Evolutionary conservation across 2,113 vertebrate species (phyloP), one percentile per base, ranked within the genome.

Genomic region (Pedionomus torquatus): DNA sequence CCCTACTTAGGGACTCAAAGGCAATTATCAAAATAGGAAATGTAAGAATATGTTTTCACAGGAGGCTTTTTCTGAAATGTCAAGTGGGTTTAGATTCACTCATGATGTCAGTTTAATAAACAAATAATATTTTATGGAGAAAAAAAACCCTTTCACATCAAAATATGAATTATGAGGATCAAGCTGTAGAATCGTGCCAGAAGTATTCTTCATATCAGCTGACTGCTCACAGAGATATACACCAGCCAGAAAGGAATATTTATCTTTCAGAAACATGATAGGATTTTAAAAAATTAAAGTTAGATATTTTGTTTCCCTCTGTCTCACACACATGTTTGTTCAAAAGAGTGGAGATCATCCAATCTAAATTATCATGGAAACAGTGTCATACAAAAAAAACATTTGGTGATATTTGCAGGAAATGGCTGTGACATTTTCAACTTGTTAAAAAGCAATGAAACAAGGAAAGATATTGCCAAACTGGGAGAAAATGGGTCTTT

Each of bases 331-430:
- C n/a, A 37, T 10, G 7, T 18, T 17, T 35, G 41, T 25, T 76
- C 54, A 54, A 48, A 88, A 77, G 28, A 33, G 19, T 43, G 41
- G 64, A 94, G 17, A 79, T 17, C 11, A 64, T 83, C 23, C 48
- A 55, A 2, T 60, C 7, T 79, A 94, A 94, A 91, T 95, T 93
- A 92, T 87, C 68, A 64, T 78, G 55, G 86, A 93, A 95, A 83
- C 19, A 61, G 39, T 66, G 26, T 24, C 49, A 77, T 43, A 82
- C 41, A 80, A 8, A 92, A 92, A 92, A 87, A 88, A 68, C 35
- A 89, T 95, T 95, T 81, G 69, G 88, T 91, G 93, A 86, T 97
- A 97, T 95, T 97, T 97, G 64, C 88, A 82, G 71, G 75, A 93
- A 92, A 94, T 35, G n/a, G 23, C 74, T 89, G 51, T 94, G 95